Conservation (phyloP, 2,797 vertebrate genomes). For the Trematomus bernacchii region DNA sequence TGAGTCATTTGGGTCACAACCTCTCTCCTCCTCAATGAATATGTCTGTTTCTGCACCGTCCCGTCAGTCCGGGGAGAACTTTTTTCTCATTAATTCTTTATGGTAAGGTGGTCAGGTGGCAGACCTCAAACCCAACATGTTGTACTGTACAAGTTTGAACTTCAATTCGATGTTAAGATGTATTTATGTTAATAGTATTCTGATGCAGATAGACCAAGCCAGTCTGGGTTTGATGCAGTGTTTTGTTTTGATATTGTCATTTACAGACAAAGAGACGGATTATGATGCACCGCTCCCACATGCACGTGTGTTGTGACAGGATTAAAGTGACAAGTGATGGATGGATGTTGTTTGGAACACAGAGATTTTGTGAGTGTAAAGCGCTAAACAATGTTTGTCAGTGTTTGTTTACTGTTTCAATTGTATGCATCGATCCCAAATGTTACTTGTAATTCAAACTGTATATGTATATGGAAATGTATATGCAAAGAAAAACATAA, state of each 20-base stretch:
- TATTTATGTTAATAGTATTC: slow-evolving; percentile 35
- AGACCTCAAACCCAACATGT: slow-evolving; percentile 32
- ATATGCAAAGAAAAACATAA: slow-evolving; percentile 76
- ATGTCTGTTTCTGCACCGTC: slow-evolving; percentile 49
- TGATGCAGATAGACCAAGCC: slow-evolving; percentile 54
- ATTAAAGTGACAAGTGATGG: slow-evolving; percentile 26
- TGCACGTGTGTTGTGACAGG: slow-evolving; percentile 45
- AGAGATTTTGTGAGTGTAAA: slow-evolving; percentile 49
- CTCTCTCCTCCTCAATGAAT: slow-evolving; percentile 61
- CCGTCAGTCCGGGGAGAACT: slow-evolving; percentile 9
- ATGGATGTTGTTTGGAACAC: slow-evolving; percentile 41
- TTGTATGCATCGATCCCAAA: slow-evolving; percentile 63
- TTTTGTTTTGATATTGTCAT: slow-evolving; percentile 61
- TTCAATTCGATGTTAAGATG: slow-evolving; percentile 46
- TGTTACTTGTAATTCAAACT: slow-evolving; percentile 66
- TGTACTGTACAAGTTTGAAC: slow-evolving; percentile 52
- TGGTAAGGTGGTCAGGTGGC: slow-evolving; percentile 31
- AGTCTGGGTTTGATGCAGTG: slow-evolving; percentile 55
- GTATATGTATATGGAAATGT: slow-evolving; percentile 68
- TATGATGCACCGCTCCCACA: slow-evolving; percentile 38
- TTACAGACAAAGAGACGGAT: slow-evolving; percentile 35
- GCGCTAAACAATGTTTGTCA: slow-evolving; percentile 45
- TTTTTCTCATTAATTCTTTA: slow-evolving; percentile 17
- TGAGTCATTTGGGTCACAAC: slow-evolving; percentile 70
- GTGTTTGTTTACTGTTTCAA: slow-evolving; percentile 67